Percentiles rank a stretch among this genome's conserved stretches.
Evolutionary conservation across 2,113 vertebrate genomes (phyloP).

Genomic region (Sisor rabdophorus): DNA sequence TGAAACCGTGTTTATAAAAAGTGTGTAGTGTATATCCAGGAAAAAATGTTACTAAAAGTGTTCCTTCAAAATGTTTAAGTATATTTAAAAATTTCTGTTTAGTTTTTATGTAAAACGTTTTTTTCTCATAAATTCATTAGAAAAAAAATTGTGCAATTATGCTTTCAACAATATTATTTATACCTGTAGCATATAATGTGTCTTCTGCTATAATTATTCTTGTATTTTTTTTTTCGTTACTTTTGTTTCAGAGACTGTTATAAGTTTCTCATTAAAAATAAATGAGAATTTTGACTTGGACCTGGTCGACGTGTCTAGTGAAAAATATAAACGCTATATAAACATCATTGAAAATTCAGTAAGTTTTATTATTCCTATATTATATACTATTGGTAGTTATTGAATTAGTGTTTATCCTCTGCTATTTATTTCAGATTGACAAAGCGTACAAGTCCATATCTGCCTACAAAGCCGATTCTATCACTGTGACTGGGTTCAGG

Average conservation of each 20-base stretch:
- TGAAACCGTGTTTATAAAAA: too few relatives aligned
- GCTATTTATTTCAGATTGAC: constrained; percentile 7
- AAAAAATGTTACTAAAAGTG: too few relatives aligned
- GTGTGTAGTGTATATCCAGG: too few relatives aligned
- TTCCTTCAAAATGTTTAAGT: too few relatives aligned
- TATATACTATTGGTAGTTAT: background rate
- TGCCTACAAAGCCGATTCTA: background rate
- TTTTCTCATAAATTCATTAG: too few relatives aligned
- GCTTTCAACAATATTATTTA: background rate
- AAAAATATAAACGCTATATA: background rate
- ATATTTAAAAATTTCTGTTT: too few relatives aligned
- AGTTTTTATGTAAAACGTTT: too few relatives aligned
- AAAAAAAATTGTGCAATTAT: too few relatives aligned
- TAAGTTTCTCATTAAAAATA: background rate
- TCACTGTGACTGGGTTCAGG: constrained; percentile 29
- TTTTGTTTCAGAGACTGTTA: background rate
- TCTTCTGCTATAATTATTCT: background rate
- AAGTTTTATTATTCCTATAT: background rate
- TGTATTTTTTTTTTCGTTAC: background rate
- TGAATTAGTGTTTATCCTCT: background rate
- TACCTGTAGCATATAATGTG: background rate
- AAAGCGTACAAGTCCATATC: background rate
- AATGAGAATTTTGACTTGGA: background rate
- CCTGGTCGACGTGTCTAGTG: background rate
- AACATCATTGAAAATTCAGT: background rate